A percentile compares a stretch with the other conserved stretches of the same genome.
Conservation (phyloP, 2,113 vertebrate species). For the Pycnonotus jocosus region DNA sequence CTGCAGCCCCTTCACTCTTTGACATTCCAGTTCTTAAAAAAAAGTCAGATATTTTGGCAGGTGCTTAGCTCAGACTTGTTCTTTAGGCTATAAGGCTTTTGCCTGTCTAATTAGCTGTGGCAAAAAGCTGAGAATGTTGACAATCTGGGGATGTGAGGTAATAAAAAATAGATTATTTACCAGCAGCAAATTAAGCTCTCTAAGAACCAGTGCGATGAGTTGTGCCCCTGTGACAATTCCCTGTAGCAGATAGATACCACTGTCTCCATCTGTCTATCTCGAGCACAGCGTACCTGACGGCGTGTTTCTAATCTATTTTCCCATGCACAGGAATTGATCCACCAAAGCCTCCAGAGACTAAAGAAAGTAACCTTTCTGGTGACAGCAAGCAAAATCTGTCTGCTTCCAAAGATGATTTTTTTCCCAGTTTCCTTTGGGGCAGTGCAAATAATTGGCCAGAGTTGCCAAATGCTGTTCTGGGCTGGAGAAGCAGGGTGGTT, state of each 20-base stretch:
- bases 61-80: slow-evolving; percentile 63
- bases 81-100: slow-evolving; percentile 61
- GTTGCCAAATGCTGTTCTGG: not conserved
- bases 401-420: not conserved
- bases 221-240: slow-evolving; percentile 49
- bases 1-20: slow-evolving; percentile 62
- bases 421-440: not conserved
- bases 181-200: slow-evolving; percentile 60
- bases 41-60: slow-evolving; percentile 62
- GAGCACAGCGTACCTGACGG: slow-evolving; percentile 16
- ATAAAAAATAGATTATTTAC: slow-evolving; percentile 68
- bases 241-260: slow-evolving; percentile 27
- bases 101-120: slow-evolving; percentile 71
- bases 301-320: slow-evolving; percentile 39
- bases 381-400: slow-evolving; percentile 5
- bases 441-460: slow-evolving; percentile 36
- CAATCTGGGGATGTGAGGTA: slow-evolving; percentile 60
- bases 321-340: slow-evolving; percentile 46
- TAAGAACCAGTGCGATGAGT: slow-evolving; percentile 49
- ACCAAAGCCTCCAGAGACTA: slow-evolving; percentile 15
- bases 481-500: not conserved
- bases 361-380: slow-evolving; percentile 41
- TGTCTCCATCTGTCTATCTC: slow-evolving; percentile 51
- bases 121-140: slow-evolving; percentile 63
- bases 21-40: slow-evolving; percentile 56